Evolutionary conservation across 2,113 vertebrate genomes (phyloP), one percentile per base, ranked within the genome.

Genomic region (Sinocyclocheilus anophthalmus): DNA sequence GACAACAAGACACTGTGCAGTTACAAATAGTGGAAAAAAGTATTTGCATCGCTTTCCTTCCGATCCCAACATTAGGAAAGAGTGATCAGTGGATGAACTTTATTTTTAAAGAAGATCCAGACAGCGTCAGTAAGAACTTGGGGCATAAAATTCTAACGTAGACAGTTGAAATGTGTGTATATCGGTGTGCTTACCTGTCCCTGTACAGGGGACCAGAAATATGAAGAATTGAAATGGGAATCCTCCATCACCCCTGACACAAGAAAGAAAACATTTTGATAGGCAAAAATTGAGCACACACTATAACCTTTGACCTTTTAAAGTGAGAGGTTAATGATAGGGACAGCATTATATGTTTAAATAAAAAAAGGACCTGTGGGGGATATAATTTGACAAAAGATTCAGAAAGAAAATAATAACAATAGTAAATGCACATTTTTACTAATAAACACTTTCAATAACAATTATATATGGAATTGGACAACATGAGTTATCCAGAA

Each of bases 171-270:
- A 33, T 33, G 30, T 33, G 30, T 33, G 30, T 33, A 33, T 3
- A 45, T 45, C 8, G 3, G 6, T 39, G 14, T 39, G 22, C 94
- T 92, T 94, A 98, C 97, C 96, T 98, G 98, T 94, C 97, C 97
- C 69, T 96, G 97, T 88, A 99, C 96, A 2, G 97, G 97, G 90
- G 98, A 97, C 98, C 98, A 99, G 95, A 99, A 99, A 94, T 99
- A 99, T 0, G 97, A 97, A 88, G 97, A 98, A 94, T 98, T 99
- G 94, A 99, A 99, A 93, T 99, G 97, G 95, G 98, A 98, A 94
- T 99, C 98, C 95, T 99, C 98, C 98, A 99, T 99, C 94, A 96
- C 96, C 96, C 96, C 97, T 99, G 94, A 89, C 37, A 83, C 57
- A 33, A 76, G 9, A 77, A 53, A 72, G 37, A 14, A 45, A 20